Conservation (phyloP, 1,140 invertebrate species). For the Sinella curviseta region DNA sequence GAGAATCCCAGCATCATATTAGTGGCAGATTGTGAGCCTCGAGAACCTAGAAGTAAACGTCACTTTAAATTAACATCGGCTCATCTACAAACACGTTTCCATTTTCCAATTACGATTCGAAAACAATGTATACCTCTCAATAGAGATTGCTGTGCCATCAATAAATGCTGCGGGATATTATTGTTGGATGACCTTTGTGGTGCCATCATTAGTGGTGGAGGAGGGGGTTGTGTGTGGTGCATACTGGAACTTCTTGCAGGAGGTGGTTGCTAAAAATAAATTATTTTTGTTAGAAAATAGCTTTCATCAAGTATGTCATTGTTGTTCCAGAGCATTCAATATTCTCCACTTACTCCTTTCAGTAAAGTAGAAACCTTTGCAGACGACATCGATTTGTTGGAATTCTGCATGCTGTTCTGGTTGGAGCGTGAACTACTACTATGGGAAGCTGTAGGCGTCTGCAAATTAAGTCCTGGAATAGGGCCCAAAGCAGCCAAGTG, state of each 20-base stretch:
- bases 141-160: constrained; percentile 64
- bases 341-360: constrained; percentile 54
- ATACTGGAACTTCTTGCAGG: constrained; percentile 54
- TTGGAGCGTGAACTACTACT: neutral
- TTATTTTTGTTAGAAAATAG: neutral
- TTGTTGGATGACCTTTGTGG: constrained; percentile 52
- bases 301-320: neutral
- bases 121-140: constrained; percentile 51
- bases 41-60: constrained; percentile 28
- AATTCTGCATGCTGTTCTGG: constrained; percentile 33
- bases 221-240: constrained; percentile 59
- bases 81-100: neutral
- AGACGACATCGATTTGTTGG: constrained; percentile 32
- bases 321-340: constrained; percentile 15
- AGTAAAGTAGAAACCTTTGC: constrained; percentile 54
- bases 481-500: constrained; percentile 28
- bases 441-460: constrained; percentile 15
- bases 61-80: neutral
- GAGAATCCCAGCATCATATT: constrained; percentile 46
- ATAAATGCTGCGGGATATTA: constrained; percentile 60
- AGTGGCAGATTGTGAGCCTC: constrained; percentile 27
- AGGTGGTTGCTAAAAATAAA: constrained; percentile 57
- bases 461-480: constrained; percentile 13
- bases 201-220: constrained; percentile 57
- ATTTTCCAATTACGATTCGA: neutral